These are phyloP conservation scores for Sebastes steindachneri DNA, from an alignment of 2,797 vertebrate species.

Conservation along the genomic window DNA sequence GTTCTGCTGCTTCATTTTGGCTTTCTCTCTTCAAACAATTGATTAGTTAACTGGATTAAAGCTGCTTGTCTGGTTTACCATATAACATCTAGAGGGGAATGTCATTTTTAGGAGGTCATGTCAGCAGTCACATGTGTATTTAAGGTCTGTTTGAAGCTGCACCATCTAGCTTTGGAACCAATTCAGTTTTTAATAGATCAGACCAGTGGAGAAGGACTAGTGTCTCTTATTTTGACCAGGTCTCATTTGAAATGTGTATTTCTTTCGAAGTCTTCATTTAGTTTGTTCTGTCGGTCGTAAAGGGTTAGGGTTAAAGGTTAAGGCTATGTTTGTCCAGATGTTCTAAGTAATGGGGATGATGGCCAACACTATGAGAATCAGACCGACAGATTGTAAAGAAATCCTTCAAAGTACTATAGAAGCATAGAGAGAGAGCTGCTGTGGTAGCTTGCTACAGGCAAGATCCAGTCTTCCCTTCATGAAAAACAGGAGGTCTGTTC, in stretches of 20 bases:
- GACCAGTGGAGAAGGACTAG: not conserved
- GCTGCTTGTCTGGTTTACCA: too few species aligned
- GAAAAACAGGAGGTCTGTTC: too few species aligned
- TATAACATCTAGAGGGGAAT: too few species aligned
- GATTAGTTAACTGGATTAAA: too few species aligned
- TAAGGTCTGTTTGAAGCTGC: not conserved
- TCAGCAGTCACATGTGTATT: not conserved
- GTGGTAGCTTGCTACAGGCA: not conserved
- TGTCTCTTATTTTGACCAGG: not conserved
- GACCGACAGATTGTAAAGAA: conserved; percentile 13
- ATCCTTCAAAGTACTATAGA: not conserved
- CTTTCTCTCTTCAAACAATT: too few species aligned
- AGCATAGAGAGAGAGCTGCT: not conserved
- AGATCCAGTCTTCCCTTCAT: conserved; percentile 18
- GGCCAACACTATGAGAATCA: conserved; percentile 2
- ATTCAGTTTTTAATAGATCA: not conserved
- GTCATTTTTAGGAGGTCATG: not conserved
- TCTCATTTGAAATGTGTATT: not conserved
- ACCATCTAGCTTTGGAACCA: not conserved
- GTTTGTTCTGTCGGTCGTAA: not conserved
- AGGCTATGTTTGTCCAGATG: not conserved
- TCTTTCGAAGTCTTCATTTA: not conserved
- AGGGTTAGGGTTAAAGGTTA: not conserved
- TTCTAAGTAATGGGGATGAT: not conserved
- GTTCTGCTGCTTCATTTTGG: too few species aligned